Evolutionary conservation across 2,797 vertebrate genomes (phyloP).

Genomic region (Ciconia nigra): DNA sequence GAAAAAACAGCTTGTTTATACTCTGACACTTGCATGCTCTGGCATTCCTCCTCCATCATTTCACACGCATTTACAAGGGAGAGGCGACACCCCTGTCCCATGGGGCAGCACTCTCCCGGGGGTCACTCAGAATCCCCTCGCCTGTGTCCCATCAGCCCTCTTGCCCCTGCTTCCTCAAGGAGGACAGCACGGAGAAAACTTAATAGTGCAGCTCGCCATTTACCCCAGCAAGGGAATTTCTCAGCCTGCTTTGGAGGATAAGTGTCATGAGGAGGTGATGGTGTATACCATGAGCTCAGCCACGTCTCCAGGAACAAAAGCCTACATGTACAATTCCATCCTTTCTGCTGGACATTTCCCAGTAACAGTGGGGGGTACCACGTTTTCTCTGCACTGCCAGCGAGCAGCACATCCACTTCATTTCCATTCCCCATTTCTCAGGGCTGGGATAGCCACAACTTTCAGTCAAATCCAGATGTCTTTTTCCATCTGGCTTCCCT

Average conservation of each 20-base stretch:
- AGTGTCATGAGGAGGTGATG: fast-evolving
- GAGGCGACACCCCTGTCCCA: not conserved
- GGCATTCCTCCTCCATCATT: not conserved
- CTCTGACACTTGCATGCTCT: not conserved
- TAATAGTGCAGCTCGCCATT: fast-evolving
- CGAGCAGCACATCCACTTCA: not conserved
- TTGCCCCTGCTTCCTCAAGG: not conserved
- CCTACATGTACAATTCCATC: fast-evolving
- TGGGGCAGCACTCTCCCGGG: fast-evolving
- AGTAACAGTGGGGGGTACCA: fast-evolving
- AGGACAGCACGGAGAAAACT: fast-evolving
- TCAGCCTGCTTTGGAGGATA: not conserved
- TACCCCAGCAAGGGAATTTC: no score
- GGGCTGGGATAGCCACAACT: not conserved
- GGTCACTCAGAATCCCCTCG: not conserved
- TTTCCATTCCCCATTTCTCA: not conserved
- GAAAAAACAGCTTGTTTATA: not conserved
- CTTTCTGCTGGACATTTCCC: not conserved
- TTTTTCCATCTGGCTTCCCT: not conserved
- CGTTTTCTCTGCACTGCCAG: not conserved
- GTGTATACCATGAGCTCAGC: not conserved
- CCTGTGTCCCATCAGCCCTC: fast-evolving
- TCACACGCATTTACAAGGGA: fast-evolving
- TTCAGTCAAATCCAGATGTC: not conserved
- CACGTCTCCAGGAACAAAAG: fast-evolving